phyloP scores from a whole-genome alignment of 2,797 vertebrate species.

The Falco concolor region DNA sequence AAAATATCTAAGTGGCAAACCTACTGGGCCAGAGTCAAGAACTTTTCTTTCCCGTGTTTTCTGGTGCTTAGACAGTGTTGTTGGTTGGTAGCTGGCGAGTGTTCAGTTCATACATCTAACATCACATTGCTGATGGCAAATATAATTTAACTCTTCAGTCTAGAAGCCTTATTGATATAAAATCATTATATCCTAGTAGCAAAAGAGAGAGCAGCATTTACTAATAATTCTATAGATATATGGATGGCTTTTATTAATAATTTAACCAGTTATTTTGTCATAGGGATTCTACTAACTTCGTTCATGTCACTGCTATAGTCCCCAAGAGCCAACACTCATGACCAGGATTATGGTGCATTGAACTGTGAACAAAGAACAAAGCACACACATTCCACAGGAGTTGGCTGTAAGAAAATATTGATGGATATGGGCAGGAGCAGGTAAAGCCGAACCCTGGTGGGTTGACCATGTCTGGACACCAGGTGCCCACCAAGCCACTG shows the following conservation, averaged over 20 bases:
- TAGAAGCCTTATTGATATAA: background rate
- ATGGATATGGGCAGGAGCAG: background rate
- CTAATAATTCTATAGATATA: background rate
- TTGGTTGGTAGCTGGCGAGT: background rate
- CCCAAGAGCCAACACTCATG: background rate
- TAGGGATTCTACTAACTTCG: background rate
- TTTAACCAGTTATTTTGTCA: background rate
- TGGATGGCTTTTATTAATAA: background rate
- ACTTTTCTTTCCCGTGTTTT: background rate
- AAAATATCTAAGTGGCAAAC: slow-evolving; percentile 6
- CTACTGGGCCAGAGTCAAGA: background rate
- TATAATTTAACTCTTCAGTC: background rate
- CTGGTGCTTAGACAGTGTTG: background rate
- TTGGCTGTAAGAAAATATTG: background rate
- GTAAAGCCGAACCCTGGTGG: background rate
- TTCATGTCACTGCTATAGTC: background rate
- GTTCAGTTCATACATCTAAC: background rate
- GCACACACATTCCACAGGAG: background rate
- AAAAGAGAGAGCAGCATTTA: background rate
- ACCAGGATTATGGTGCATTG: background rate
- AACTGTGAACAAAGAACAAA: background rate
- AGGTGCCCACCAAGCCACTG: no score
- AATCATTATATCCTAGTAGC: background rate
- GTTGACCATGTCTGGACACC: no score
- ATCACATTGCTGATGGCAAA: background rate